Evolutionary conservation across 2,888 invertebrate genomes (phyloP).

Genomic region (Spisula subtruncata): DNA sequence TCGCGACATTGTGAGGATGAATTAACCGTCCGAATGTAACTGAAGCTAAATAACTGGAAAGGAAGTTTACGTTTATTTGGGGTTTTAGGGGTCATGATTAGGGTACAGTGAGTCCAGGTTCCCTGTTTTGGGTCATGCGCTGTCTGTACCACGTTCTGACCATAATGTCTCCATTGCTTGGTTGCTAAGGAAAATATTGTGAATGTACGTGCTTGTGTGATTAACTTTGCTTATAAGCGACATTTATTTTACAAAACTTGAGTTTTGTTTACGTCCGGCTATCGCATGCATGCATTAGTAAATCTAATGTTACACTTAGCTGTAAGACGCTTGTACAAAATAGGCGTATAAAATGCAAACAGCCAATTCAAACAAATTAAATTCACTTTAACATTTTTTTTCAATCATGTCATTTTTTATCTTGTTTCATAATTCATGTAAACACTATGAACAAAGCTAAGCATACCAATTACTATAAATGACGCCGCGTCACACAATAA

Average conservation of each 20-base stretch:
- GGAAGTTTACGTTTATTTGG: slow-evolving; percentile 21
- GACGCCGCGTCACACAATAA: too few relatives aligned
- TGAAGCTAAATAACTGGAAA: background rate
- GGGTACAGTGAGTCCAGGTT: background rate
- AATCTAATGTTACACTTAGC: too few relatives aligned
- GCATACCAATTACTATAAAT: too few relatives aligned
- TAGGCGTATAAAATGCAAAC: too few relatives aligned
- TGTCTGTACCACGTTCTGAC: background rate
- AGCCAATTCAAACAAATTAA: too few relatives aligned
- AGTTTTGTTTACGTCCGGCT: background rate
- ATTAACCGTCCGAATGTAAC: background rate
- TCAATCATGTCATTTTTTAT: too few relatives aligned
- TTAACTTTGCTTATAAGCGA: background rate
- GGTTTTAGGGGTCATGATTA: background rate
- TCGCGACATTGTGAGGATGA: background rate
- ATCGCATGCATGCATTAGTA: too few relatives aligned
- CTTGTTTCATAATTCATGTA: too few relatives aligned
- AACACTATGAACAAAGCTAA: too few relatives aligned
- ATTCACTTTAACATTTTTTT: too few relatives aligned
- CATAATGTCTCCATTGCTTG: background rate
- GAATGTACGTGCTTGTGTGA: background rate
- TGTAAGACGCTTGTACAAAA: too few relatives aligned
- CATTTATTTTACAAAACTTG: background rate
- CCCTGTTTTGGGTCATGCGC: background rate
- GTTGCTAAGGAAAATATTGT: slow-evolving; percentile 4